A percentile compares a stretch with the other conserved stretches of the same genome.
These are phyloP conservation scores for Atopsyche davidsoni DNA, from an alignment of 1,140 invertebrate species.

Conservation along the genomic window DNA sequence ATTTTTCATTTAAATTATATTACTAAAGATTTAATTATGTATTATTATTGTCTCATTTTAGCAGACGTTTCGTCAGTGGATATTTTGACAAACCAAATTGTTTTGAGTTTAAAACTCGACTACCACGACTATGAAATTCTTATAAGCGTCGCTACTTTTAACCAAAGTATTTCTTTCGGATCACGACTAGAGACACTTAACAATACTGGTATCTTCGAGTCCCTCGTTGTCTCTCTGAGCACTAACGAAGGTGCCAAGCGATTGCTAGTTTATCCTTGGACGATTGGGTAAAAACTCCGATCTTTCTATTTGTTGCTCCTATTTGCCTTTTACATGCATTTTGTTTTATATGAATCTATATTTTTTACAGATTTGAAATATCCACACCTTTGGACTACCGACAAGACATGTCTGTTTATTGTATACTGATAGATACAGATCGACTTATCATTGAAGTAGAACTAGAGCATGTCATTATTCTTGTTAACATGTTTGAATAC, in stretches of 20 bases:
- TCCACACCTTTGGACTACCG: neutral
- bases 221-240: slow-evolving; percentile 43
- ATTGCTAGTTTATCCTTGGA: slow-evolving; percentile 56
- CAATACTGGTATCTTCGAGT: slow-evolving; percentile 42
- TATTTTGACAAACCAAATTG: slow-evolving; percentile 46
- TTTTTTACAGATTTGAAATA: slow-evolving; percentile 6
- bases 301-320: neutral
- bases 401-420: too few species aligned
- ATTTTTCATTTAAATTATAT: too few species aligned
- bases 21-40: too few species aligned
- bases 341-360: slow-evolving; percentile 1
- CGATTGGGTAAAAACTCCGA: slow-evolving; percentile 33
- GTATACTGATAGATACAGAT: slow-evolving; percentile 48
- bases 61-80: too few species aligned
- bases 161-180: slow-evolving; percentile 37
- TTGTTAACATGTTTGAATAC: slow-evolving; percentile 41
- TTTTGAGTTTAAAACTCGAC: slow-evolving; percentile 41
- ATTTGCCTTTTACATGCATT: neutral
- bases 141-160: slow-evolving; percentile 42
- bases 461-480: slow-evolving; percentile 46
- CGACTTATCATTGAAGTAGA: slow-evolving; percentile 49
- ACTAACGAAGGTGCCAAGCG: slow-evolving; percentile 37
- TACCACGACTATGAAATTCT: slow-evolving; percentile 39
- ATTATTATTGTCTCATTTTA: too few species aligned
- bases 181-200: slow-evolving; percentile 46